These are phyloP conservation scores for Drosophila sordidapex DNA, from an alignment of 2,888 invertebrate genomes.

Conservation along the genomic window DNA sequence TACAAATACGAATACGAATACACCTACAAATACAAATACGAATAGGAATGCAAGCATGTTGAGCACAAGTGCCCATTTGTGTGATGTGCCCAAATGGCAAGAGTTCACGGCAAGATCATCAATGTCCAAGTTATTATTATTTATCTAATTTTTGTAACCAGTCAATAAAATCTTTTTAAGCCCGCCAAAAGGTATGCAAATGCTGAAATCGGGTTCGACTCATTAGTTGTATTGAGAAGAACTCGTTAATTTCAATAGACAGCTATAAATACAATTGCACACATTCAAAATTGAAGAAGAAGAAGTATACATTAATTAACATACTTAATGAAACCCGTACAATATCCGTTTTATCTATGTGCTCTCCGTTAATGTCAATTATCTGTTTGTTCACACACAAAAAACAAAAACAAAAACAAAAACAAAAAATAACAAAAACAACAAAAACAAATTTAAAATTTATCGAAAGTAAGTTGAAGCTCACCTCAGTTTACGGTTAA, in stretches of 20 bases:
- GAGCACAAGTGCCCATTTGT: conserved; percentile 26
- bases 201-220: conserved; percentile 15
- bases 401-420: not conserved
- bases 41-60: conserved; percentile 16
- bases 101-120: conserved; percentile 74
- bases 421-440: not conserved
- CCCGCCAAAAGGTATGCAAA: conserved; percentile 7
- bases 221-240: conserved; percentile 13
- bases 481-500: conserved; percentile 40
- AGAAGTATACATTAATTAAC: conserved; percentile 25
- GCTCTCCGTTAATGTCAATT: conserved; percentile 13
- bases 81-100: conserved; percentile 66
- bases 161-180: conserved; percentile 44
- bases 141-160: conserved; percentile 53
- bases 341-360: conserved; percentile 35
- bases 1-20: conserved; percentile 15
- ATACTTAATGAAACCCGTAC: conserved; percentile 27
- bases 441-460: not conserved
- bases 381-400: conserved; percentile 12
- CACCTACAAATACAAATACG: not conserved
- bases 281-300: not conserved
- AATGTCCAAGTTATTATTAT: conserved; percentile 71
- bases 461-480: conserved; percentile 2
- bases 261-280: not conserved
- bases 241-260: conserved; percentile 14